These are phyloP conservation scores for Drosophila aldrichi DNA, from an alignment of 2,888 invertebrate species.

Conservation along the genomic window DNA sequence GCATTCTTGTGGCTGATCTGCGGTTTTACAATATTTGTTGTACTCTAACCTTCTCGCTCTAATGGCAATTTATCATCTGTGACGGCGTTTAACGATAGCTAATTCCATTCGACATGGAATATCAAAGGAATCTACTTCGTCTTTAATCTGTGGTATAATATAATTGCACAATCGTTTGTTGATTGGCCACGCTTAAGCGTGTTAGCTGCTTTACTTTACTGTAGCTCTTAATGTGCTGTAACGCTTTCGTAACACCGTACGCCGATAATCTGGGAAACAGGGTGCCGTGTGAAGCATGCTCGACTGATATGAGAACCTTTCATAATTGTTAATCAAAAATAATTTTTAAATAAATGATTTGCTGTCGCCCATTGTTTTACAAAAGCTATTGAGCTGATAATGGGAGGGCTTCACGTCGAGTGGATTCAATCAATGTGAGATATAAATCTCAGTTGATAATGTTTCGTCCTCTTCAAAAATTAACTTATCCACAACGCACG, in stretches of 20 bases:
- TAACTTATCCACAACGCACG: conserved; percentile 10
- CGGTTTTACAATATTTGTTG: background rate
- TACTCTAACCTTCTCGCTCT: background rate
- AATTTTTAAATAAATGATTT: conserved; percentile 17
- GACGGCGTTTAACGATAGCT: background rate
- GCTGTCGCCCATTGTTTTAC: conserved; percentile 6
- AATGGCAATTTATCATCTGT: background rate
- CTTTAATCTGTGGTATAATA: conserved; percentile 1
- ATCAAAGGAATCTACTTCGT: background rate
- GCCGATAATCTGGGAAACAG: conserved; percentile 3
- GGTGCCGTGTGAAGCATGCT: background rate
- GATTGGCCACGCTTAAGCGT: background rate
- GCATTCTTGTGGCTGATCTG: background rate
- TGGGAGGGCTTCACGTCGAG: conserved; percentile 5
- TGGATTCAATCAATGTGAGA: conserved; percentile 11
- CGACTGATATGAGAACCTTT: background rate
- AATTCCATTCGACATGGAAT: background rate
- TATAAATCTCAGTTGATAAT: conserved; percentile 29
- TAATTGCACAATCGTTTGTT: conserved; percentile 1
- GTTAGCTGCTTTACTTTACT: background rate
- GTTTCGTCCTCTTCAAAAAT: conserved; percentile 11
- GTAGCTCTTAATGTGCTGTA: background rate
- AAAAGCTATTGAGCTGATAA: conserved; percentile 3
- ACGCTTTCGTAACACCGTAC: background rate
- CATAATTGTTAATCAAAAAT: conserved; percentile 2